A percentile compares a stretch with the other conserved stretches of the same genome.
Conservation (phyloP, 2,113 vertebrate species). For the Alosa alosa region DNA sequence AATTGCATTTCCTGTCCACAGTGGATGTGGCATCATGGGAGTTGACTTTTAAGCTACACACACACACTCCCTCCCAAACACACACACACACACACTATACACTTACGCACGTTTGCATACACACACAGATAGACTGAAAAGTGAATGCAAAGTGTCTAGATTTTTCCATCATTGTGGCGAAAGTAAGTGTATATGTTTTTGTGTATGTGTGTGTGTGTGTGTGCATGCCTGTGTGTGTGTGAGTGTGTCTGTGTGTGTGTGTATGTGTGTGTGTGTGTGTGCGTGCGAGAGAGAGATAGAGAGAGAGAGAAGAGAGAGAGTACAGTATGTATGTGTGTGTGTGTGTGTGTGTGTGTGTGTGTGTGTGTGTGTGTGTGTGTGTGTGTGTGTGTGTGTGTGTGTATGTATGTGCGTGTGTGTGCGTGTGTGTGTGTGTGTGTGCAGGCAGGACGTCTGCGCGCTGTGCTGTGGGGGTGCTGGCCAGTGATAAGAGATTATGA, state of each 20-base stretch:
- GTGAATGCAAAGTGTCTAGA: not conserved
- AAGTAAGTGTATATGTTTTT: not conserved
- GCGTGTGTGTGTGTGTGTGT: not conserved
- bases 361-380: not conserved
- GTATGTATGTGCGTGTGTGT: not conserved
- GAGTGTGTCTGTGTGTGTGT: not conserved
- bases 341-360: no score
- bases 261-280: not conserved
- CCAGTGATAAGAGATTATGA: conserved; percentile 66
- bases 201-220: not conserved
- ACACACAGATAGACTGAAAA: not conserved
- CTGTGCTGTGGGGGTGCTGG: conserved; percentile 46
- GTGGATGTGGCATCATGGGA: not conserved
- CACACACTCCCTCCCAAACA: not conserved
- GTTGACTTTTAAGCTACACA: not conserved
- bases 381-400: not conserved
- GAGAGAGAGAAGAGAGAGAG: not conserved
- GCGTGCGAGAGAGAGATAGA: not conserved
- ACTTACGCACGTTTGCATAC: not conserved
- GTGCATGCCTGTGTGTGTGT: not conserved
- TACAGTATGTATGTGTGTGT: not conserved
- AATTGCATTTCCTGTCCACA: not conserved
- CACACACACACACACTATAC: not conserved
- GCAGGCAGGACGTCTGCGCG: not conserved
- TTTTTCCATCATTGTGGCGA: not conserved